A percentile compares a stretch with the other conserved stretches of the same genome.
These are phyloP conservation scores for Ligdia adustata DNA, from an alignment of 2,888 invertebrate species.

Conservation along the genomic window DNA sequence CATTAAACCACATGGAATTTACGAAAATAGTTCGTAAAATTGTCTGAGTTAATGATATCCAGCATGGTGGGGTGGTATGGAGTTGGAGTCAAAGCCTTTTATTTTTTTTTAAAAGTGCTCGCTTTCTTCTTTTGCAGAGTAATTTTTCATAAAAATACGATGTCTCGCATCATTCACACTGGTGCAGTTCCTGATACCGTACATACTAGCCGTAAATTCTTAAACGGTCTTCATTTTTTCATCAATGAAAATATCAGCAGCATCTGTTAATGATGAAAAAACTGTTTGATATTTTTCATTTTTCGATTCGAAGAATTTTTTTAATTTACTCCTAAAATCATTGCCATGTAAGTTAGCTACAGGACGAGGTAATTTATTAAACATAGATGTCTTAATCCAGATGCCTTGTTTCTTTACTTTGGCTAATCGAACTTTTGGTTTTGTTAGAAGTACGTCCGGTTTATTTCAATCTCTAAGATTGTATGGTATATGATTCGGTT, in stretches of 20 bases:
- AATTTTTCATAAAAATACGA: not conserved
- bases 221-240: conserved; percentile 49
- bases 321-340: too few species aligned
- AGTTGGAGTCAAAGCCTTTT: conserved; percentile 42
- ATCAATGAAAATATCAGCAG: conserved; percentile 30
- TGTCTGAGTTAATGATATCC: conserved; percentile 41
- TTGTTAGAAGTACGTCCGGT: too few species aligned
- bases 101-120: conserved; percentile 37
- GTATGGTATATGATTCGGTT: too few species aligned
- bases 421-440: too few species aligned
- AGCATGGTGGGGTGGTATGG: conserved; percentile 43
- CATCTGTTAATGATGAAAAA: conserved; percentile 47
- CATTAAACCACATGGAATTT: conserved; percentile 39
- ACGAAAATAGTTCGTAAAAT: conserved; percentile 32
- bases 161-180: not conserved
- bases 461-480: too few species aligned
- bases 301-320: too few species aligned
- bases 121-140: conserved; percentile 28
- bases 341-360: too few species aligned
- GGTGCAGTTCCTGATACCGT: conserved; percentile 29
- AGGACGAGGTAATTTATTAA: too few species aligned
- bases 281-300: conserved; percentile 42
- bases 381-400: too few species aligned
- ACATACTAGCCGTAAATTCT: conserved; percentile 47
- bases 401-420: too few species aligned